Conservation (phyloP, 1,140 invertebrate genomes). For the Lordiphosa mommai region DNA sequence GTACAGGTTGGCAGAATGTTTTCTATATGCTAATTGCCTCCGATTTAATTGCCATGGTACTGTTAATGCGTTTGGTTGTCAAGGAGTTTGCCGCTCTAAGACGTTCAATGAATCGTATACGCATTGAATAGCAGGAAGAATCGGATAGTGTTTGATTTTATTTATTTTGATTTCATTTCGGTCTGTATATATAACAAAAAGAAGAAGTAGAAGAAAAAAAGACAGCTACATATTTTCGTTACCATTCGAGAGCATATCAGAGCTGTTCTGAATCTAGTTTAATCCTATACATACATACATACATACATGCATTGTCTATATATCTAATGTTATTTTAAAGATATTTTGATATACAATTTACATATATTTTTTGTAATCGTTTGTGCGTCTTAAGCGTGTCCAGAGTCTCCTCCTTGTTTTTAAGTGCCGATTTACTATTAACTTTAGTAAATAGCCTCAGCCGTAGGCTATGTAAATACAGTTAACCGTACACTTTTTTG, state of each 20-base stretch:
- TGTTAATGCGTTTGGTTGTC: constrained; percentile 81
- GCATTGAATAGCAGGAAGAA: constrained; percentile 66
- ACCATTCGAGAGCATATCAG: constrained; percentile 42
- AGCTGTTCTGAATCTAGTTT: constrained; percentile 44
- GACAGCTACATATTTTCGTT: constrained; percentile 5
- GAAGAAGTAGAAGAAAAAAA: not conserved
- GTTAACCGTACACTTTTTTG: constrained; percentile 47
- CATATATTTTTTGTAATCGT: constrained; percentile 49
- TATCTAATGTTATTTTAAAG: constrained; percentile 37
- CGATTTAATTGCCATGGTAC: constrained; percentile 88
- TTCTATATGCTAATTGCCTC: constrained; percentile 95
- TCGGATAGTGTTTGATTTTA: constrained; percentile 26
- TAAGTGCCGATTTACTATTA: constrained; percentile 70
- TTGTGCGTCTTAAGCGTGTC: constrained; percentile 32
- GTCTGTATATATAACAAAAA: constrained; percentile 32
- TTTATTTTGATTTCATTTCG: constrained; percentile 25
- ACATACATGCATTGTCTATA: constrained; percentile 19
- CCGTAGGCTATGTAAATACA: constrained; percentile 43
- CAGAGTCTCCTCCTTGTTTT: constrained; percentile 72
- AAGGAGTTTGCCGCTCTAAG: constrained; percentile 56
- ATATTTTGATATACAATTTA: constrained; percentile 36
- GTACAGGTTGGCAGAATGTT: constrained; percentile 90
- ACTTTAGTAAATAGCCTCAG: constrained; percentile 27
- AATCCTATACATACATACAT: constrained; percentile 8
- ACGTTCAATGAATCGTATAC: constrained; percentile 55